A percentile compares a stretch with the other conserved stretches of the same genome.
Conservation (phyloP, 2,888 invertebrate genomes). For the Micropterix aruncella region DNA sequence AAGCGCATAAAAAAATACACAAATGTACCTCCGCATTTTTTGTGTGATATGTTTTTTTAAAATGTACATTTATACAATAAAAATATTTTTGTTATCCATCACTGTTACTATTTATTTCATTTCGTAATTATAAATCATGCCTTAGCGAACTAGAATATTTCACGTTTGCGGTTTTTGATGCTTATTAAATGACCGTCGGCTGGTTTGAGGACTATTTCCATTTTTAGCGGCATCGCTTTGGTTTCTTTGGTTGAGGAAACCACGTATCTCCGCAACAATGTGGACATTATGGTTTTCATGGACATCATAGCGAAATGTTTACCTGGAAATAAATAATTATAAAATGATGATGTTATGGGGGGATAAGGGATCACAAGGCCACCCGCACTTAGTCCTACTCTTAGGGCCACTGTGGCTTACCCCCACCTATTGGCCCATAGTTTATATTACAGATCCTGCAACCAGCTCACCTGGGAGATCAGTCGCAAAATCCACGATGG, state of each 20-base stretch:
- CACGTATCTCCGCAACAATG: conserved; percentile 21
- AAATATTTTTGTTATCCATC: not conserved
- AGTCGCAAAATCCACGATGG: too few relatives aligned
- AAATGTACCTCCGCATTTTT: not conserved
- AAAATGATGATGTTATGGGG: too few relatives aligned
- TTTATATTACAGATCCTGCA: too few relatives aligned
- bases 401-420: too few relatives aligned
- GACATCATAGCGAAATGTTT: conserved; percentile 27
- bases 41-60: not conserved
- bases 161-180: not conserved
- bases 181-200: not conserved
- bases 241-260: conserved; percentile 15
- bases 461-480: too few relatives aligned
- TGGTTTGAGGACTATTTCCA: not conserved
- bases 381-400: too few relatives aligned
- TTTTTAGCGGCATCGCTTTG: not conserved
- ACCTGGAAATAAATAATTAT: conserved; percentile 21
- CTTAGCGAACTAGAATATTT: not conserved
- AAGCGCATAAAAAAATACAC: not conserved
- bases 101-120: not conserved
- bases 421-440: too few relatives aligned
- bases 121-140: not conserved
- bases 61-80: not conserved
- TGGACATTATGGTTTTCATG: conserved; percentile 26
- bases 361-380: too few relatives aligned